Conservation (phyloP, 1,140 invertebrate genomes). For the Glomeris maerens region DNA sequence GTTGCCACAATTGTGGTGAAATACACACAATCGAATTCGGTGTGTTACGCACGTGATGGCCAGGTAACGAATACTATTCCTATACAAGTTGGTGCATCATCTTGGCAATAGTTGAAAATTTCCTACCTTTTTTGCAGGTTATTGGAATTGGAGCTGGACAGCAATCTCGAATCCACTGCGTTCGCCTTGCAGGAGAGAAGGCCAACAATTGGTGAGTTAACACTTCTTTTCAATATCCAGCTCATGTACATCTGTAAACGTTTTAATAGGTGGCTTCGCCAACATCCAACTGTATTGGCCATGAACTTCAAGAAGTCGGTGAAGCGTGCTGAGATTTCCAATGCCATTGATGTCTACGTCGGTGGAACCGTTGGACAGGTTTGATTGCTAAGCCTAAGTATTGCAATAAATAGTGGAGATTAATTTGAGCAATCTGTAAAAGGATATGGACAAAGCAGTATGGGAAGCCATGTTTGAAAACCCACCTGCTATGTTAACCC, state of each 20-base stretch:
- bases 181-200: constrained; percentile 89
- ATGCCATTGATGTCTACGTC: constrained; percentile 92
- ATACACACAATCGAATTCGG: constrained; percentile 95
- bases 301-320: constrained; percentile 82
- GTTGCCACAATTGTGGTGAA: constrained; percentile 93
- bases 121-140: constrained; percentile 35
- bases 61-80: constrained; percentile 39
- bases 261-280: constrained; percentile 64
- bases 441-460: constrained; percentile 49
- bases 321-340: constrained; percentile 83
- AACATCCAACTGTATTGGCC: constrained; percentile 69
- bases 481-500: constrained; percentile 49
- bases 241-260: constrained; percentile 3
- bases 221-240: neutral
- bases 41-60: constrained; percentile 79
- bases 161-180: constrained; percentile 95
- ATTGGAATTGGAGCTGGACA: constrained; percentile 96
- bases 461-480: constrained; percentile 61
- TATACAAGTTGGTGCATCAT: neutral
- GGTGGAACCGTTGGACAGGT: constrained; percentile 65
- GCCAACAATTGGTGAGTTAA: constrained; percentile 75
- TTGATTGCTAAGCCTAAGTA: no score
- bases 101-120: neutral
- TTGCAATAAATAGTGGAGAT: neutral
- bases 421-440: neutral